Conservation (phyloP, 2,888 invertebrate species). For the Andrena praecox region DNA sequence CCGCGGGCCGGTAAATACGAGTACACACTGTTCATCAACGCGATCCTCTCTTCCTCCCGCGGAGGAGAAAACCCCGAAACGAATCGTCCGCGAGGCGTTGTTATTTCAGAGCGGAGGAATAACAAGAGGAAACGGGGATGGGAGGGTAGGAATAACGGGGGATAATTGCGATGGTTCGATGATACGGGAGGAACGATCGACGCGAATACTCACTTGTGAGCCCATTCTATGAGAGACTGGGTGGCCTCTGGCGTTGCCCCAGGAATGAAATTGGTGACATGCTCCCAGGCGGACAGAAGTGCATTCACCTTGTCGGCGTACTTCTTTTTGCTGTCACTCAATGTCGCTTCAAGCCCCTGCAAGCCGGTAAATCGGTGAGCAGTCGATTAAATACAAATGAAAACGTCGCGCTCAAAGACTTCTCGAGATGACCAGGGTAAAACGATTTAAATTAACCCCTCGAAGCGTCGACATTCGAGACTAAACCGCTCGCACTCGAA, state of each 20-base stretch:
- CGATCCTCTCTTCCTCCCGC: not conserved
- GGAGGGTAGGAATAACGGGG: conserved; percentile 14
- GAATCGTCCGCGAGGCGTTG: conserved; percentile 2
- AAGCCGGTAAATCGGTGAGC: conserved; percentile 62
- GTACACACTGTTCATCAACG: not conserved
- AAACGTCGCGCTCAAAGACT: conserved; percentile 33
- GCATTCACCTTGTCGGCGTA: conserved; percentile 85
- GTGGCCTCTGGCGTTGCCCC: conserved; percentile 82
- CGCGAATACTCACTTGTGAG: conserved; percentile 81
- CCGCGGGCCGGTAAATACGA: not conserved
- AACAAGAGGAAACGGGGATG: not conserved
- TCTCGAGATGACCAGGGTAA: not conserved
- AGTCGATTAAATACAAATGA: conserved; percentile 61
- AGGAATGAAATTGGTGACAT: conserved; percentile 84
- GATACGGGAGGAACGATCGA: conserved; percentile 36
- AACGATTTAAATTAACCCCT: not conserved
- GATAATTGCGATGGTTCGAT: conserved; percentile 38
- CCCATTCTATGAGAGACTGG: conserved; percentile 84
- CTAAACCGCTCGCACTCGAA: not conserved
- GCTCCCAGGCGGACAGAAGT: conserved; percentile 85
- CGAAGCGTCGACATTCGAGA: not conserved
- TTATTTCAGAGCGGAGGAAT: conserved; percentile 14
- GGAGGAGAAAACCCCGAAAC: not conserved
- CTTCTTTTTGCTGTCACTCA: conserved; percentile 85
- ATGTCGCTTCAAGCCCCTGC: conserved; percentile 85